Evolutionary conservation across 2,888 invertebrate species (phyloP), one percentile per base, ranked within the genome.

Genomic region (Pristionchus exspectatus): DNA sequence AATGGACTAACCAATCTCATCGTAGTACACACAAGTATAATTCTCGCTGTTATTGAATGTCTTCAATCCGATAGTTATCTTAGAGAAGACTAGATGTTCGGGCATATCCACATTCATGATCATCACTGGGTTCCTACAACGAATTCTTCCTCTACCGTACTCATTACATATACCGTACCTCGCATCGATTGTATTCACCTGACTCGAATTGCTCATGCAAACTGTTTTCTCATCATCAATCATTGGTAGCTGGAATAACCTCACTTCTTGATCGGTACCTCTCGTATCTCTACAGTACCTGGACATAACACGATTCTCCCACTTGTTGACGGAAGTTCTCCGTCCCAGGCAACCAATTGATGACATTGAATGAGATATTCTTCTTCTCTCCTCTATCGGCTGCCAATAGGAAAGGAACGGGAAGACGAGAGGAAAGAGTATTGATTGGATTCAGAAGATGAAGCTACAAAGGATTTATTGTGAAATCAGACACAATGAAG

Each of bases 11-110:
- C 93, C 91, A 59, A 92, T 90, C 38, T 92, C 91, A 89, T 95
- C 94, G 84, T 92, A 94, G 85, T 90, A 92, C 30, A 94, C 94
- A 90, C 95, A 94, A 0, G 94, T 94, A 90, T 94, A 94, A 89
- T 94, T 94, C 54, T 94, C 93, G 66, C 84, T 83, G 7, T 87
- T 85, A 86, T 92, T 91, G 9, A 91, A 90, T 5, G 91, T 92
- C 59, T 91, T 92, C 69, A 94, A 87, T 21, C 92, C 92, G 54
- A 94, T 92, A 7, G 93, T 89, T 86, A 93, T 91, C 81, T 91
- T 88, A 12, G 90, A 90, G 38, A 92, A 92, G 27, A 89, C 87
- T 21, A 91, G 90, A 33, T 74, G 87, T 9, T 91, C 90, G n/a
- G 66, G 86, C 18, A 83, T 87, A 83, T 93, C 93, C 1, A 91